phyloP scores from a whole-genome alignment of 1,140 invertebrate species.

The Drosophila auraria region DNA sequence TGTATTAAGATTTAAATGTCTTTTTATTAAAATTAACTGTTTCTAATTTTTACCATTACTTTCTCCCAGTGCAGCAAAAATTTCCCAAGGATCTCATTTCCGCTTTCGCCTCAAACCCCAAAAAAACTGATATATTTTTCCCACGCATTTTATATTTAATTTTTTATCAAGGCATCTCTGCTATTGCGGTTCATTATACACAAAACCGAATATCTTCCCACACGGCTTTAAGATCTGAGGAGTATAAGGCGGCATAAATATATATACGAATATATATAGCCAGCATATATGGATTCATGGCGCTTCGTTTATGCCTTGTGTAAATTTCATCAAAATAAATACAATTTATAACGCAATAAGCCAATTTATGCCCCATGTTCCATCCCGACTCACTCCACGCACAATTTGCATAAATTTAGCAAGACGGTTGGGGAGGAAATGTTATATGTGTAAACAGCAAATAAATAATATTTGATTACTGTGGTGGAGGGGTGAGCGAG shows the following conservation, averaged over 20 bases:
- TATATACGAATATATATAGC: neutral
- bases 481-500: neutral
- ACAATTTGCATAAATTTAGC: conserved; percentile 79
- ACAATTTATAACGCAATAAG: conserved; percentile 82
- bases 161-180: conserved; percentile 58
- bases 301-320: conserved; percentile 55
- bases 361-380: conserved; percentile 78
- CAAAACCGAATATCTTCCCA: conserved; percentile 20
- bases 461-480: conserved; percentile 82
- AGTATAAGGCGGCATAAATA: neutral
- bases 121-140: conserved; percentile 40
- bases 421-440: conserved; percentile 43
- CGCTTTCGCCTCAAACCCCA: conserved; percentile 17
- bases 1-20: no score
- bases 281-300: conserved; percentile 13
- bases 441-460: conserved; percentile 78
- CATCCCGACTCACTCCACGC: conserved; percentile 47
- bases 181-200: conserved; percentile 72
- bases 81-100: conserved; percentile 46
- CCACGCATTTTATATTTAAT: conserved; percentile 79
- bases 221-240: conserved; percentile 44
- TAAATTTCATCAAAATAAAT: conserved; percentile 83
- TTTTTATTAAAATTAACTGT: no score
- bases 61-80: conserved; percentile 13
- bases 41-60: no score